Evolutionary conservation across 1,140 invertebrate species (phyloP).

Genomic region (Plectrocnemia conspersa): DNA sequence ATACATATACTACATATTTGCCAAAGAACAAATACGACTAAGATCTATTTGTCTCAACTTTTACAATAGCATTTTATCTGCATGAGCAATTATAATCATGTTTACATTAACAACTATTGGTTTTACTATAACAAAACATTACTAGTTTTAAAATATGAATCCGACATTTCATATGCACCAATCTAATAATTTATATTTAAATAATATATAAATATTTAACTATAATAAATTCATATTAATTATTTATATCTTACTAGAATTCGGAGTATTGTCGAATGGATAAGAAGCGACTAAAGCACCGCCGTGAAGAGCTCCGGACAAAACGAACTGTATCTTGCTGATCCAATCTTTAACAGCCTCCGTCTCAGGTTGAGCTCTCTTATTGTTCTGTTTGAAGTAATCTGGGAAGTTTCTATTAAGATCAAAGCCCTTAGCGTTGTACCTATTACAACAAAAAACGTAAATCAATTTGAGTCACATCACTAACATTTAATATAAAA

Average conservation of each 20-base stretch:
- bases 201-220: conserved; percentile 2
- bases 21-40: too few relatives aligned
- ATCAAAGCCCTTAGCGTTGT: conserved; percentile 83
- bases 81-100: too few relatives aligned
- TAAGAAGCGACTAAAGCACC: conserved; percentile 90
- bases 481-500: neutral
- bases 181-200: too few relatives aligned
- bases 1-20: too few relatives aligned
- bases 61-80: too few relatives aligned
- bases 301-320: conserved; percentile 87
- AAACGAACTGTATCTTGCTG: conserved; percentile 84
- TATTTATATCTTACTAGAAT: conserved; percentile 81
- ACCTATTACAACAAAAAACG: conserved; percentile 50
- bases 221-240: too few relatives aligned
- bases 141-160: too few relatives aligned
- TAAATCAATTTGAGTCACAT: conserved; percentile 1
- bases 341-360: conserved; percentile 93
- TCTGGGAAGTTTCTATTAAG: conserved; percentile 91
- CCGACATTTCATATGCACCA: too few relatives aligned
- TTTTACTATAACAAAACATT: too few relatives aligned
- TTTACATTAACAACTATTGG: too few relatives aligned
- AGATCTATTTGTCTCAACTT: too few relatives aligned
- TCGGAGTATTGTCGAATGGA: conserved; percentile 88
- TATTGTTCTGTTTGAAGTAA: conserved; percentile 85
- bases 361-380: conserved; percentile 84